These are phyloP conservation scores for Orthonevra nobilis DNA, from an alignment of 2,888 invertebrate species.

Conservation along the genomic window DNA sequence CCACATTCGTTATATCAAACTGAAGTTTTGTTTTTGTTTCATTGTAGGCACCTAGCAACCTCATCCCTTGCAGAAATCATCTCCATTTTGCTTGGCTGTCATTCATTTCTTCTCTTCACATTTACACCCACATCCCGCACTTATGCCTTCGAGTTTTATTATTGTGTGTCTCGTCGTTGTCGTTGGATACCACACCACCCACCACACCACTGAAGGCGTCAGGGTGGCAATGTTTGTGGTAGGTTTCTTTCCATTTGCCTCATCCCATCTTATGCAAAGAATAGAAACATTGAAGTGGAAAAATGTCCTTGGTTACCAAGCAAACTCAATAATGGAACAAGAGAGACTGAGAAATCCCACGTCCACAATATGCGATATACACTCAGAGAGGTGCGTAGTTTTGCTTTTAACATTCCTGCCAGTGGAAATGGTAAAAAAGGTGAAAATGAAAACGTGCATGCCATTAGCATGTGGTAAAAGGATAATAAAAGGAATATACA, in stretches of 20 bases:
- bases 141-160: slow-evolving; percentile 29
- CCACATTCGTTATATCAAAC: slow-evolving; percentile 53
- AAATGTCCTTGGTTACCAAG: slow-evolving; percentile 34
- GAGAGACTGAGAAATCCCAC: slow-evolving; percentile 4
- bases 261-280: not conserved
- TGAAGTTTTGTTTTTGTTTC: slow-evolving; percentile 13
- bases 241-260: too few relatives aligned
- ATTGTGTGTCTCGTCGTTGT: slow-evolving; percentile 5
- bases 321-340: slow-evolving; percentile 12
- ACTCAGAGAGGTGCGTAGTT: slow-evolving; percentile 3
- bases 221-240: not conserved
- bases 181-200: not conserved
- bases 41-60: not conserved
- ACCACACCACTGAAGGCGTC: not conserved
- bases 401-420: slow-evolving; percentile 1
- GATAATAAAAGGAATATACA: slow-evolving; percentile 26
- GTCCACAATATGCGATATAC: too few relatives aligned
- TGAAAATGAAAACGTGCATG: slow-evolving; percentile 42
- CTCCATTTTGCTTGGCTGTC: slow-evolving; percentile 26
- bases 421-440: slow-evolving; percentile 30
- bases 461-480: slow-evolving; percentile 46
- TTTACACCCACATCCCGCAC: slow-evolving; percentile 4
- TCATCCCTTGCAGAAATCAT: slow-evolving; percentile 10
- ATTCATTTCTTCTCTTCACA: slow-evolving; percentile 28
- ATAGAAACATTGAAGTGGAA: slow-evolving; percentile 34